Evolutionary conservation across 2,888 invertebrate species (phyloP).

Genomic region (Thelaira solivaga): DNA sequence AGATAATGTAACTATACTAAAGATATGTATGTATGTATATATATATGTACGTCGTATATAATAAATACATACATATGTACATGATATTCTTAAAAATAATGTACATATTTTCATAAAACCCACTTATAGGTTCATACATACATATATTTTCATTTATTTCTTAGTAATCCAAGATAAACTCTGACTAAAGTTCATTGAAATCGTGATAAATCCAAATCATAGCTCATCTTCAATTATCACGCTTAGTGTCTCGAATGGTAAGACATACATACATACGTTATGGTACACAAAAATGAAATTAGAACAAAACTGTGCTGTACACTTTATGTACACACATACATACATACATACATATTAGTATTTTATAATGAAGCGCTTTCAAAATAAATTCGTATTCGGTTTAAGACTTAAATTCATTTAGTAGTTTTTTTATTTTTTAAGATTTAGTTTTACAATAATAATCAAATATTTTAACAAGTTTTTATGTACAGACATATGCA

Average conservation of each 20-base stretch:
- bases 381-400: no score
- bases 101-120: slow-evolving; percentile 31
- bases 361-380: no score
- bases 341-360: no score
- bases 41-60: neutral
- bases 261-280: slow-evolving; percentile 35
- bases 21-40: no score
- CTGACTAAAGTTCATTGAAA: slow-evolving; percentile 75
- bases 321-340: slow-evolving; percentile 8
- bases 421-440: no score
- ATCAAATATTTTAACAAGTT: no score
- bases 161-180: slow-evolving; percentile 72
- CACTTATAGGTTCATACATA: slow-evolving; percentile 2
- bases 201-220: slow-evolving; percentile 71
- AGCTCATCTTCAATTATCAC: slow-evolving; percentile 59
- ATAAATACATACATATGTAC: neutral
- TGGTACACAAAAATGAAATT: slow-evolving; percentile 52
- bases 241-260: slow-evolving; percentile 58
- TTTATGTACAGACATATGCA: no score
- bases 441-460: no score
- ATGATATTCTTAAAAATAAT: slow-evolving; percentile 24
- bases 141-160: slow-evolving; percentile 54
- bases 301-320: slow-evolving; percentile 41
- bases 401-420: no score
- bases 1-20: slow-evolving; percentile 10